These are phyloP conservation scores for Hucho hucho DNA, from an alignment of 2,113 vertebrate genomes.

Conservation along the genomic window DNA sequence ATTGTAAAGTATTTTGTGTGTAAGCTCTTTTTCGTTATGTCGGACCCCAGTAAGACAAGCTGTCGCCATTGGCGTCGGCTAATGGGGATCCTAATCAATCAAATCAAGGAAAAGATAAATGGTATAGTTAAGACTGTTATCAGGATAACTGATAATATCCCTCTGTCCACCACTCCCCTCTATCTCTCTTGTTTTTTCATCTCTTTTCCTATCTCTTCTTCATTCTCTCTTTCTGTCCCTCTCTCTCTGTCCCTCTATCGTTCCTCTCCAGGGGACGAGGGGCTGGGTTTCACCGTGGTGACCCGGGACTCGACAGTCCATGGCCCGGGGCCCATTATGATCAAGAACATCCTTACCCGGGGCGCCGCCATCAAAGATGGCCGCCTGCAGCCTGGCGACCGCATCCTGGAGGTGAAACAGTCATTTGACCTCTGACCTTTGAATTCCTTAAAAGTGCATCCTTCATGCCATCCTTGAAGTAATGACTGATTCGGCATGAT, in stretches of 20 bases:
- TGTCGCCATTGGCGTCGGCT: too few relatives aligned
- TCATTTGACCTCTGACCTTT: not conserved
- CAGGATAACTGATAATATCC: too few relatives aligned
- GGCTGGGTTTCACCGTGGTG: conserved; percentile 95
- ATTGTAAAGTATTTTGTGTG: too few relatives aligned
- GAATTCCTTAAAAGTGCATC: not conserved
- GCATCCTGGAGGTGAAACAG: conserved; percentile 88
- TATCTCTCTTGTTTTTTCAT: not conserved
- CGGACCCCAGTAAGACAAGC: too few relatives aligned
- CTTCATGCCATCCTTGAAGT: too few relatives aligned
- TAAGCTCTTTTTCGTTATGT: too few relatives aligned
- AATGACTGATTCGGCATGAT: too few relatives aligned
- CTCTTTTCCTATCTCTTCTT: not conserved
- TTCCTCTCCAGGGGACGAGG: conserved; percentile 78
- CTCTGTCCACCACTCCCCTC: too few relatives aligned
- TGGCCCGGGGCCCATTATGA: conserved; percentile 89
- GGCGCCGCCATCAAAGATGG: conserved; percentile 93
- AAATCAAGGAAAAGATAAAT: too few relatives aligned
- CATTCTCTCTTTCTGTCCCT: not conserved
- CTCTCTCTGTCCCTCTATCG: conserved; percentile 12
- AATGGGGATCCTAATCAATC: too few relatives aligned
- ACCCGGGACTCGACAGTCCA: conserved; percentile 87
- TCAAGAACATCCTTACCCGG: conserved; percentile 91
- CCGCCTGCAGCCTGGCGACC: conserved; percentile 88
- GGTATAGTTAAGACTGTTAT: too few relatives aligned